Base-by-base conservation (phyloP, 2,797 vertebrate species). In the Lutjanus campechanus region DNA sequence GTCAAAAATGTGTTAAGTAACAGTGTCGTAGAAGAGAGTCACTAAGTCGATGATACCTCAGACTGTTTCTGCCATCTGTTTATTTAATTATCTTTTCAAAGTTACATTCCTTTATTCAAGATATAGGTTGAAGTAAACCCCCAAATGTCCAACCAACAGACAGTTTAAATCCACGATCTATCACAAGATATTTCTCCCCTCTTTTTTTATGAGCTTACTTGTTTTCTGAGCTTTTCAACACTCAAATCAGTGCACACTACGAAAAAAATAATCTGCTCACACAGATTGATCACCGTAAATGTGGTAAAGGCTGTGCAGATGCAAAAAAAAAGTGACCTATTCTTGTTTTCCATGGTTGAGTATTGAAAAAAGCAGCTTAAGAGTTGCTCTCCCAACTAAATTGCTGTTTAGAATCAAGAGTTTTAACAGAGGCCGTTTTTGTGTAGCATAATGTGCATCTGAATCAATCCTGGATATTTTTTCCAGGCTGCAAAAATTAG, bases 271-370 rank as follows among this genome's bases (percentile, higher is more conserved):
- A 22, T 50, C 25, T 50, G 49, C 29, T 65, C 17, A 22, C 8
- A 62, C 0, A 0, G 3, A 64, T 16, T 54, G n/a, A 55, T 64
- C 53, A 13, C 44, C 51, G 19, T 54, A 40, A 60, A 54, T 4
- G 13, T 60, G 15, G 10, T 2, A 59, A 60, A 77, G 41, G 17
- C 43, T 68, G 19, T 11, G 29, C 55, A 67, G 70, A 53, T 68
- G 5, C 59, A 41, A 56, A 66, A 41, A 56, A 66, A 58, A 58
- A 20, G 0, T 16, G 0, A 11, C 22, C 20, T 40, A 25, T 25
- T 25, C 25, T 25, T n/a, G n/a, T 19, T 22, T 10, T 36, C 55
- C 22, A 15, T 43, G 2, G 51, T 25, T 5, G 20, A 25, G 43
- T 7, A 44, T 11, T 10, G 8, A 56, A 15, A 29, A 7, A 25